Percentiles rank a stretch among this genome's conserved stretches.
Conservation (phyloP, 2,888 invertebrate genomes). For the Anoplius nigerrimus region DNA sequence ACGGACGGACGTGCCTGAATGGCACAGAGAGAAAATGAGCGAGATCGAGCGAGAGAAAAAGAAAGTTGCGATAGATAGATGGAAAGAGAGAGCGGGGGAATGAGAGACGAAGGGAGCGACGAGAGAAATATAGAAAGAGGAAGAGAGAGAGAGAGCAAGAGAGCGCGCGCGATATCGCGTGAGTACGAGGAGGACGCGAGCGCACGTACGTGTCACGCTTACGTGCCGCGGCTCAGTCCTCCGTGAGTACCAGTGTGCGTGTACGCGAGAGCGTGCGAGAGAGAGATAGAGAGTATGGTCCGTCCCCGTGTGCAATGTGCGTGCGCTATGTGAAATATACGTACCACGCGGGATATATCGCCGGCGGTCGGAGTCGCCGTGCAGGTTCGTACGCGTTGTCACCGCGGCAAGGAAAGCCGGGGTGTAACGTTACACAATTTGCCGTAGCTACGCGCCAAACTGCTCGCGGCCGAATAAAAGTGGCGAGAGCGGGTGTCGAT, state of each 20-base stretch:
- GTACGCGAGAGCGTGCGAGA: background rate
- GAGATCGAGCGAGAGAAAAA: background rate
- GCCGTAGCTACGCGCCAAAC: background rate
- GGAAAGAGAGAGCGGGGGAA: conserved; percentile 1
- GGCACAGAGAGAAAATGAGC: background rate
- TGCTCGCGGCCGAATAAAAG: background rate
- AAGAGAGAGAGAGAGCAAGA: background rate
- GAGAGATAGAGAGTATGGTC: too few species aligned
- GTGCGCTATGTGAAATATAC: conserved; percentile 26
- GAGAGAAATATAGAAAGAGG: background rate
- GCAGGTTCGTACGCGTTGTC: conserved; percentile 30
- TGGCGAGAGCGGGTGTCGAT: conserved; percentile 39
- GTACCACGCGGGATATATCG: conserved; percentile 49
- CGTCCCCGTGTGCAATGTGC: conserved; percentile 29
- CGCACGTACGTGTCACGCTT: background rate
- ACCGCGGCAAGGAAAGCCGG: conserved; percentile 15
- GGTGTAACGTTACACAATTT: background rate
- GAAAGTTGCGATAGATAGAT: background rate
- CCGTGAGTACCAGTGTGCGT: background rate
- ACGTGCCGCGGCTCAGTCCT: conserved; percentile 1
- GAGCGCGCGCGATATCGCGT: conserved; percentile 4
- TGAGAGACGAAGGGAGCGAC: background rate
- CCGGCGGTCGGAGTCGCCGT: conserved; percentile 35
- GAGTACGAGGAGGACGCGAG: background rate
- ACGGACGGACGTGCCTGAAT: background rate